Evolutionary conservation across 1,140 invertebrate species (phyloP).

Genomic region (Araneus ventricosus): DNA sequence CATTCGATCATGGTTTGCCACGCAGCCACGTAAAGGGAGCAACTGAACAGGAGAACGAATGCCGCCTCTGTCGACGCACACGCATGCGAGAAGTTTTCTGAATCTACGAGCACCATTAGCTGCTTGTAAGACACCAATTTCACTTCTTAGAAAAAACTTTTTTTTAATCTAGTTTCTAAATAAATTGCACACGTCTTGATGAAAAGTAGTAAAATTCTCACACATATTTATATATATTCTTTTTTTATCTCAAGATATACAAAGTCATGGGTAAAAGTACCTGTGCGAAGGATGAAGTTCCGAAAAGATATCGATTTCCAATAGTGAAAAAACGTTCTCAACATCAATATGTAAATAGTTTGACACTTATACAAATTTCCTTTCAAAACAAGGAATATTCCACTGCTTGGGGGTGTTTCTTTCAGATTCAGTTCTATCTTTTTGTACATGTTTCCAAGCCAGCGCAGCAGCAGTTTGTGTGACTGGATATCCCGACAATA

Average conservation of each 20-base stretch:
- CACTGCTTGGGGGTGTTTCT: neutral
- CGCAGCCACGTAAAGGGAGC: conserved; percentile 28
- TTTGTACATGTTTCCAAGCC: neutral
- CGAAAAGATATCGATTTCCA: conserved; percentile 17
- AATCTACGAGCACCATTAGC: conserved; percentile 70
- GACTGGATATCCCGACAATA: neutral
- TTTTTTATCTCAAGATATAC: neutral
- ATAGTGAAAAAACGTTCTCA: conserved; percentile 32
- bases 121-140: conserved; percentile 69
- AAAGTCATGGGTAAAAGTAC: conserved; percentile 62
- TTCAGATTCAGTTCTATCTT: neutral
- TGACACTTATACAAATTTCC: conserved; percentile 61
- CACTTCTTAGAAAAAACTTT: conserved; percentile 61
- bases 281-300: conserved; percentile 60
- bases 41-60: conserved; percentile 11
- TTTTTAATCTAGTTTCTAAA: conserved; percentile 21
- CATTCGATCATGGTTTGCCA: neutral
- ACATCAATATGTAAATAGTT: conserved; percentile 60
- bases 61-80: conserved; percentile 37
- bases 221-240: conserved; percentile 22
- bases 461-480: neutral
- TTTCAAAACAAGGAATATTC: conserved; percentile 3
- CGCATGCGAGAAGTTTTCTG: conserved; percentile 49
- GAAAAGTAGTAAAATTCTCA: conserved; percentile 63
- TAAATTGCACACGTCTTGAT: conserved; percentile 64